Evolutionary conservation across 2,888 invertebrate genomes (phyloP).

Genomic region (Heterodera filipjevi): DNA sequence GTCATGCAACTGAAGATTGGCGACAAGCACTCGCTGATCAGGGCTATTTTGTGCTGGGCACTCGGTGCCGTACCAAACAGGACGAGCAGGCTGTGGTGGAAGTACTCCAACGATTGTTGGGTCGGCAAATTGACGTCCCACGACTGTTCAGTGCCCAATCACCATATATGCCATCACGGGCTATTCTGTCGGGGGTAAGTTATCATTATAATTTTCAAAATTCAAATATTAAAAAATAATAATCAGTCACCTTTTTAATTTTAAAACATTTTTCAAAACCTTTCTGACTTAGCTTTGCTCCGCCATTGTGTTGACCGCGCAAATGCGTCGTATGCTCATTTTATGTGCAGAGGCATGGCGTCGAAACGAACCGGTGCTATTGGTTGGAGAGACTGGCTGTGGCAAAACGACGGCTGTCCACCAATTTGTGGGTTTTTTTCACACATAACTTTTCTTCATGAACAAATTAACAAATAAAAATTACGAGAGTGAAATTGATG

Average conservation of each 20-base stretch:
- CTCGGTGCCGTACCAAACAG: constrained; percentile 82
- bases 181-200: too few species aligned
- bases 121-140: constrained; percentile 69
- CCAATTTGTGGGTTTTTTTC: constrained; percentile 66
- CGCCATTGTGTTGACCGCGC: constrained; percentile 91
- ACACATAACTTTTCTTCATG: too few species aligned
- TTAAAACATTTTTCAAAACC: too few species aligned
- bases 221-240: too few species aligned
- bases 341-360: constrained; percentile 75
- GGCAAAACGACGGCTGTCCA: constrained; percentile 59
- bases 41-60: constrained; percentile 87
- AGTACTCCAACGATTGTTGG: constrained; percentile 75
- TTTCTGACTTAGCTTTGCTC: constrained; percentile 26
- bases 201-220: too few species aligned
- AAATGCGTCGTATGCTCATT: constrained; percentile 78
- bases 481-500: too few species aligned
- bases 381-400: constrained; percentile 90
- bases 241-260: too few species aligned
- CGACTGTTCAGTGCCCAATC: constrained; percentile 54
- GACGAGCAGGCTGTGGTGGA: constrained; percentile 82
- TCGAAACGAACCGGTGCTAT: constrained; percentile 88
- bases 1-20: constrained; percentile 44
- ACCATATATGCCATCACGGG: constrained; percentile 55
- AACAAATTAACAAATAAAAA: too few species aligned
- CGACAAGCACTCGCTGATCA: constrained; percentile 89